These are phyloP conservation scores for Pammene fasciana DNA, from an alignment of 2,888 invertebrate genomes.

Conservation along the genomic window DNA sequence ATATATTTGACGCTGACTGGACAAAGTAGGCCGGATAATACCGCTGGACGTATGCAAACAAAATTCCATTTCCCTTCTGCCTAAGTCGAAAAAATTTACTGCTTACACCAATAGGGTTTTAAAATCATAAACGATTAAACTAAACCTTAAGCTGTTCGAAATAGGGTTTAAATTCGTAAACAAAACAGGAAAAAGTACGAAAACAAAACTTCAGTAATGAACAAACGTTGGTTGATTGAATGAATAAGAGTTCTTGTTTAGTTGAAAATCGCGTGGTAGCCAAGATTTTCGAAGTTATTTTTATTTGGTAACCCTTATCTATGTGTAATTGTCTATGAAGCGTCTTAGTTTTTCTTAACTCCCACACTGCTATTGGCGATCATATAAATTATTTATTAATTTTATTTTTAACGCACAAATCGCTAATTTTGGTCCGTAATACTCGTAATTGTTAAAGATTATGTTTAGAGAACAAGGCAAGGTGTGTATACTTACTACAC, in stretches of 20 bases:
- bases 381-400: too few species aligned
- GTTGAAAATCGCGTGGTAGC: conserved; percentile 4
- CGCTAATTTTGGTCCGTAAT: too few species aligned
- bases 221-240: conserved; percentile 10
- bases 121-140: not conserved
- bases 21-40: conserved; percentile 21
- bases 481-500: too few species aligned
- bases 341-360: too few species aligned
- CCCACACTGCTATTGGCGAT: too few species aligned
- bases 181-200: not conserved
- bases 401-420: too few species aligned
- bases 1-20: conserved; percentile 25
- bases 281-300: not conserved
- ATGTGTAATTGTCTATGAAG: too few species aligned
- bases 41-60: conserved; percentile 24
- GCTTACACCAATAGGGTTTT: not conserved
- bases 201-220: conserved; percentile 10
- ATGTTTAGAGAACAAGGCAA: too few species aligned
- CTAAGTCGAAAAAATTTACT: not conserved
- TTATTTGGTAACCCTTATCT: not conserved
- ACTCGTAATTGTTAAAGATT: too few species aligned
- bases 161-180: not conserved
- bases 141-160: not conserved
- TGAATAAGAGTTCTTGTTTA: conserved; percentile 2
- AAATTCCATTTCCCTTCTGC: conserved; percentile 9